Evolutionary conservation across 53 echinoderm and acorn worm genomes (phyloP).

Genomic region (Hippasteria phrygiana): DNA sequence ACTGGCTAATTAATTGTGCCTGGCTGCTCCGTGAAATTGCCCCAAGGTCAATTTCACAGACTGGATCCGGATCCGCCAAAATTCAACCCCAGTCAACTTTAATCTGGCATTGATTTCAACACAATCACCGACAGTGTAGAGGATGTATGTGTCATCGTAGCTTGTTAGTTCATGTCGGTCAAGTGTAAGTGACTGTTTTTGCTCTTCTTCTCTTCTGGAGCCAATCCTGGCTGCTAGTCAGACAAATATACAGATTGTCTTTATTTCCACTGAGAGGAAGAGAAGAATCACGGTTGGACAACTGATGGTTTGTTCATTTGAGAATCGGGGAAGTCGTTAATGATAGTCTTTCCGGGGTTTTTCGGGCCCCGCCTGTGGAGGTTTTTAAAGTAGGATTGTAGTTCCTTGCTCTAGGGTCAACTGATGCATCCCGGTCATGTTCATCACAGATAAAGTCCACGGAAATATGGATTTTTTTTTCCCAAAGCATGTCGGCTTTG

Average conservation of each 20-base stretch:
- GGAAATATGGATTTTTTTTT: too few species aligned
- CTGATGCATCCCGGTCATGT: too few species aligned
- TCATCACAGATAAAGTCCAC: too few species aligned
- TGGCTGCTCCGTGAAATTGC: too few species aligned
- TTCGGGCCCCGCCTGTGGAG: background rate
- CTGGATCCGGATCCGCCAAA: background rate
- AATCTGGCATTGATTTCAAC: background rate
- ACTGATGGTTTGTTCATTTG: conserved; percentile 12
- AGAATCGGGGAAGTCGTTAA: conserved; percentile 36
- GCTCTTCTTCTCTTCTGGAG: background rate
- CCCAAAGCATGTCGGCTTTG: too few species aligned
- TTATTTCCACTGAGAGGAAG: background rate
- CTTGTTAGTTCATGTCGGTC: background rate
- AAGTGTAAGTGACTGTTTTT: background rate
- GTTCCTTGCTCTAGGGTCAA: too few species aligned
- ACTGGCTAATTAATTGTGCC: too few species aligned
- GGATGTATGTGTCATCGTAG: conserved; percentile 28
- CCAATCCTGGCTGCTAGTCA: background rate
- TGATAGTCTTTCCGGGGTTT: background rate
- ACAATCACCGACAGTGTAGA: background rate
- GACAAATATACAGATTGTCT: background rate
- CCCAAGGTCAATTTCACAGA: too few species aligned
- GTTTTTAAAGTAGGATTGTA: background rate
- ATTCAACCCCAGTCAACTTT: background rate
- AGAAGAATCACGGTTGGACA: background rate